Evolutionary conservation across 2,113 vertebrate species (phyloP).

Genomic region (Tachycineta bicolor): DNA sequence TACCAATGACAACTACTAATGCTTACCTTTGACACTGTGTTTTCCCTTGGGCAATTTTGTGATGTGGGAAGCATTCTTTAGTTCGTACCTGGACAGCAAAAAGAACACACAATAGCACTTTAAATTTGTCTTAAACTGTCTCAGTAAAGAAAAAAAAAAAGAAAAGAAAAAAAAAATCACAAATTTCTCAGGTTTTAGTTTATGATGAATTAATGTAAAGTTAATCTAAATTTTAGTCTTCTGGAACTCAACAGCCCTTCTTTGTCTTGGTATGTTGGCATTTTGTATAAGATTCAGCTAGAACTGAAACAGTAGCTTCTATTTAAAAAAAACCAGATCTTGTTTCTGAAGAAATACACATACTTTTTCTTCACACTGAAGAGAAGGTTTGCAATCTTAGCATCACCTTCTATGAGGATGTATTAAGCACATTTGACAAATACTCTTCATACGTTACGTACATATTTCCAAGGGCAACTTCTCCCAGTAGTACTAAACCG

Average conservation of each 20-base stretch:
- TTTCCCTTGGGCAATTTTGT: constrained; percentile 96
- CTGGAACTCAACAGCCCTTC: not conserved
- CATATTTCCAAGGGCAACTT: constrained; percentile 98
- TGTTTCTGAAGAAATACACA: not conserved
- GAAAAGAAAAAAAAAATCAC: not conserved
- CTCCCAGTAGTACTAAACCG: constrained; percentile 90
- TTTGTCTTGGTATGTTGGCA: not conserved
- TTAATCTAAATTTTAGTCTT: not conserved
- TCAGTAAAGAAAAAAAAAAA: not conserved
- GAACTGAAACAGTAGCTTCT: not conserved
- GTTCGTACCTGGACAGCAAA: constrained; percentile 84
- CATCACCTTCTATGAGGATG: not conserved
- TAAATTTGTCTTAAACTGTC: not conserved
- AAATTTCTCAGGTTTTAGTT: not conserved
- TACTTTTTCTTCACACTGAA: not conserved
- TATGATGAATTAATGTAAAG: not conserved
- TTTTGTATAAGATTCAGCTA: not conserved
- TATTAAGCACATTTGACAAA: not conserved
- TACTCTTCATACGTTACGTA: constrained; percentile 70
- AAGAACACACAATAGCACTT: not conserved
- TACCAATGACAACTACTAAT: not conserved
- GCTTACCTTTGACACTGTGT: constrained; percentile 97
- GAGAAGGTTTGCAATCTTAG: not conserved
- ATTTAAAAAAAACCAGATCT: not conserved
- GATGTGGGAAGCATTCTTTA: constrained; percentile 95